Conservation (phyloP, 2,888 invertebrate genomes). For the Reticulitermes lucifugus region DNA sequence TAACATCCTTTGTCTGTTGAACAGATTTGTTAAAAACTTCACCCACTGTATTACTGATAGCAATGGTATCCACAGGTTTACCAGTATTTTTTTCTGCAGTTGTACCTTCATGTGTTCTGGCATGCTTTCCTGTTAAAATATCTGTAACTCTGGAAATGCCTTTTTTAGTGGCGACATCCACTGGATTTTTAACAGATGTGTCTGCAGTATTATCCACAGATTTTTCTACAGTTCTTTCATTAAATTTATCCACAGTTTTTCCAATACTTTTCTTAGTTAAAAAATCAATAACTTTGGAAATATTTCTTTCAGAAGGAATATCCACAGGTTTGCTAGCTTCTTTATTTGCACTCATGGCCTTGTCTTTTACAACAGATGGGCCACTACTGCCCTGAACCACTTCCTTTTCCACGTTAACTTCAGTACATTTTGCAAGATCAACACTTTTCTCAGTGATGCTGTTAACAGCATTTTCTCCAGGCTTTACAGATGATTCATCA, state of each 20-base stretch:
- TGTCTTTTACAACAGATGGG: background rate
- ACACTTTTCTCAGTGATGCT: background rate
- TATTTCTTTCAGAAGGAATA: constrained; percentile 10
- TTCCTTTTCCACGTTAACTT: background rate
- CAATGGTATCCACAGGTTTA: background rate
- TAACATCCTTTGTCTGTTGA: too few relatives aligned
- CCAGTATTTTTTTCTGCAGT: background rate
- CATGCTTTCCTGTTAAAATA: constrained; percentile 12
- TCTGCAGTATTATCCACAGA: constrained; percentile 14
- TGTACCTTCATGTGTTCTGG: background rate
- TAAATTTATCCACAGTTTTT: constrained; percentile 31
- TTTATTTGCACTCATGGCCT: background rate
- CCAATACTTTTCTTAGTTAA: constrained; percentile 26
- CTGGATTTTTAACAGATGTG: background rate
- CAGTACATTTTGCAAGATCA: background rate
- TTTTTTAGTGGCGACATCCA: background rate
- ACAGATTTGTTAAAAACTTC: too few relatives aligned
- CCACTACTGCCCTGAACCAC: background rate
- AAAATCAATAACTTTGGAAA: constrained; percentile 28
- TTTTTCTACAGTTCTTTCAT: constrained; percentile 38
- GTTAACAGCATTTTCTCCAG: background rate
- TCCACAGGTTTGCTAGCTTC: background rate
- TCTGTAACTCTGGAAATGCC: constrained; percentile 4
- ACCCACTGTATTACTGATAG: too few relatives aligned
- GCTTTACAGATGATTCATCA: background rate